Percentiles rank a stretch among this genome's conserved stretches.
These are phyloP conservation scores for Drosophila elegans DNA, from an alignment of 1,140 invertebrate species.

Conservation along the genomic window DNA sequence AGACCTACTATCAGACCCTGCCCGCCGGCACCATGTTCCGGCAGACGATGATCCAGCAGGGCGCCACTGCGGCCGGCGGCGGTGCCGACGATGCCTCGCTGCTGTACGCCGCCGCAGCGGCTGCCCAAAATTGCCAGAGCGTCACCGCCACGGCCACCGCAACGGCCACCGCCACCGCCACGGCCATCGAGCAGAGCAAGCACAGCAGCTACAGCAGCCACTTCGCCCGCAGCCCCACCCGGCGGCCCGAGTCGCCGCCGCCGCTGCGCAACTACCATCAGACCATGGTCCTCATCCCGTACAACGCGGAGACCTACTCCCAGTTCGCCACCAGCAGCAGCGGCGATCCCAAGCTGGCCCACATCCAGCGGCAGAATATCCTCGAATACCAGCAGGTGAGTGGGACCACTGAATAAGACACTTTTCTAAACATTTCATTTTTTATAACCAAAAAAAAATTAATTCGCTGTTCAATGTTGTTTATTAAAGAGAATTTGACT, in stretches of 20 bases:
- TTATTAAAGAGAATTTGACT: too few relatives aligned
- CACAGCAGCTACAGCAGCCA: slow-evolving; percentile 79
- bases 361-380: slow-evolving; percentile 80
- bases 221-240: slow-evolving; percentile 84
- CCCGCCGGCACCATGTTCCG: slow-evolving; percentile 84
- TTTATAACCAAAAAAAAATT: neutral
- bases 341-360: slow-evolving; percentile 75
- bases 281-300: slow-evolving; percentile 91
- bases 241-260: slow-evolving; percentile 88
- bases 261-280: slow-evolving; percentile 88
- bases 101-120: slow-evolving; percentile 69
- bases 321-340: slow-evolving; percentile 81
- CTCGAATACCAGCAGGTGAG: slow-evolving; percentile 84
- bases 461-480: neutral
- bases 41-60: slow-evolving; percentile 83
- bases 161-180: slow-evolving; percentile 47
- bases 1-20: slow-evolving; percentile 85
- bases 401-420: neutral
- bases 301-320: slow-evolving; percentile 86
- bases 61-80: slow-evolving; percentile 30
- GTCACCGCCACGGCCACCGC: slow-evolving; percentile 53
- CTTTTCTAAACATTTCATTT: too few relatives aligned
- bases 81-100: slow-evolving; percentile 63
- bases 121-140: slow-evolving; percentile 78
- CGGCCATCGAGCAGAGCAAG: slow-evolving; percentile 78